Conservation (phyloP, 2,888 invertebrate genomes). For the Leucania comma region DNA sequence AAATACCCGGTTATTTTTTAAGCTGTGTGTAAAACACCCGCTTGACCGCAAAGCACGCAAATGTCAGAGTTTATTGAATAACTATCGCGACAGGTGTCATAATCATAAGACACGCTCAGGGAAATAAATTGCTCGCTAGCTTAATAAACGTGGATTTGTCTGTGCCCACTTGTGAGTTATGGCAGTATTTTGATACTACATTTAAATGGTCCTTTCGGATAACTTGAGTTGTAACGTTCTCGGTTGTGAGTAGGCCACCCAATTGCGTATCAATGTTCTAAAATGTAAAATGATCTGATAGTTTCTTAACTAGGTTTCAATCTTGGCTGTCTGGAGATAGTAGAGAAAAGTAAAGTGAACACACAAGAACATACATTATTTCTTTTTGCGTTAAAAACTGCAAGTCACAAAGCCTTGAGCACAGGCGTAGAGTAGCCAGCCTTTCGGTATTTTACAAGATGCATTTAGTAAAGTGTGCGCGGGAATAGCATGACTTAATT, state of each 20-base stretch:
- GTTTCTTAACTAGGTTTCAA: neutral
- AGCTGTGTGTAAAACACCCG: constrained; percentile 1
- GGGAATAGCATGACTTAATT: too few relatives aligned
- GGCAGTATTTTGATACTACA: constrained; percentile 13
- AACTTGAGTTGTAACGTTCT: constrained; percentile 9
- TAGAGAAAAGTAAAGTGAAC: too few relatives aligned
- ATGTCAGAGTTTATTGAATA: constrained; percentile 41
- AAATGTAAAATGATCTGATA: neutral
- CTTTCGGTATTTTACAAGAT: too few relatives aligned
- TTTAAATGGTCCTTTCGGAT: constrained; percentile 19
- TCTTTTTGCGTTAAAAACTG: too few relatives aligned
- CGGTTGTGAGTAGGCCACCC: constrained; percentile 2
- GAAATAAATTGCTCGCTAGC: constrained; percentile 18
- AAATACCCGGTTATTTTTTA: constrained; percentile 2
- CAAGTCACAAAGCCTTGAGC: too few relatives aligned
- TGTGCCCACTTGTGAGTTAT: constrained; percentile 14
- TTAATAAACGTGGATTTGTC: constrained; percentile 30
- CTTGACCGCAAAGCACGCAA: constrained; percentile 13
- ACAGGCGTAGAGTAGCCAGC: too few relatives aligned
- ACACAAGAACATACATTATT: too few relatives aligned
- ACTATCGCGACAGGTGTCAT: constrained; percentile 21
- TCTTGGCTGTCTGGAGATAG: too few relatives aligned
- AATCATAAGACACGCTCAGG: constrained; percentile 15
- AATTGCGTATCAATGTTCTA: neutral
- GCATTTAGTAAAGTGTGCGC: too few relatives aligned